Conservation (phyloP, 1,140 invertebrate species). For the Conopomorpha cramerella region DNA sequence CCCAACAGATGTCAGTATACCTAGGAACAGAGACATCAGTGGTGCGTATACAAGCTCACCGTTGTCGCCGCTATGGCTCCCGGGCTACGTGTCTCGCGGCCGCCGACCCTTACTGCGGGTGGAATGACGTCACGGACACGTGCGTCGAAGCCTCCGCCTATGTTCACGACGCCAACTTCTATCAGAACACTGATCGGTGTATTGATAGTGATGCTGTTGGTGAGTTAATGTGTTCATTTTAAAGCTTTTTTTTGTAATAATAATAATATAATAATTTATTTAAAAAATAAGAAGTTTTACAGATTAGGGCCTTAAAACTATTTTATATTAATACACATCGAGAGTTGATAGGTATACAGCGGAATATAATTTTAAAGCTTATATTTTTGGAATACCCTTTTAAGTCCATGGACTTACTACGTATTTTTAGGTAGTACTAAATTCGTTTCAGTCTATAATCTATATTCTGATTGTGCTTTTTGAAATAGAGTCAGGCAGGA, state of each 20-base stretch:
- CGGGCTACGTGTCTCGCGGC: constrained; percentile 78
- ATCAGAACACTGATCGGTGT: constrained; percentile 65
- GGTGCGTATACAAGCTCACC: constrained; percentile 73
- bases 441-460: too few species aligned
- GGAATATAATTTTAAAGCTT: too few species aligned
- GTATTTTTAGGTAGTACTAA: too few species aligned
- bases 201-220: constrained; percentile 67
- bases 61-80: constrained; percentile 75
- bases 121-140: constrained; percentile 75
- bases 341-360: too few species aligned
- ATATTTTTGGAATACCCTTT: too few species aligned
- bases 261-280: neutral
- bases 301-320: too few species aligned
- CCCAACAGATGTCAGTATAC: constrained; percentile 74
- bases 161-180: constrained; percentile 73
- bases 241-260: neutral
- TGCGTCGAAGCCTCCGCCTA: constrained; percentile 70
- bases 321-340: too few species aligned
- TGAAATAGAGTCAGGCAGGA: too few species aligned
- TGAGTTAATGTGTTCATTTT: too few species aligned
- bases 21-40: constrained; percentile 75
- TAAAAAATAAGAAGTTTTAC: too few species aligned
- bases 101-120: constrained; percentile 93
- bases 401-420: neutral
- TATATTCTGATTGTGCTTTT: too few species aligned